Conservation (phyloP, 1,140 invertebrate species). For the Drosophila ananassae region DNA sequence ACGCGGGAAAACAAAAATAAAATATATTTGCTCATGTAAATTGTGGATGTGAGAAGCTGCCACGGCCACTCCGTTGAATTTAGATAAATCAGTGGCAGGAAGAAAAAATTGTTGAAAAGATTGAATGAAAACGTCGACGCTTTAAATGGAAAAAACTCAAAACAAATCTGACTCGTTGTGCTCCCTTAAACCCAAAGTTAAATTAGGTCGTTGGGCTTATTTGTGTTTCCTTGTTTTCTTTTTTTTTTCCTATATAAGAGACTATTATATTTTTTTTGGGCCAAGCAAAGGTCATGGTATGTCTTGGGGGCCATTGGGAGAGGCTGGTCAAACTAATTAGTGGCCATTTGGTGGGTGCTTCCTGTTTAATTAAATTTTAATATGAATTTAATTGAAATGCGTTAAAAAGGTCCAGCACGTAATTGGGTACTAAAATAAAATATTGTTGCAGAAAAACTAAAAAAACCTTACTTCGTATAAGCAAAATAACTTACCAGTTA, state of each 20-base stretch:
- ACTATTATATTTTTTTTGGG: conserved; percentile 34
- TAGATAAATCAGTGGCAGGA: conserved; percentile 41
- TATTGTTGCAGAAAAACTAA: not conserved
- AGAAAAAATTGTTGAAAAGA: conserved; percentile 55
- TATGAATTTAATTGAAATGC: conserved; percentile 68
- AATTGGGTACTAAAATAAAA: not conserved
- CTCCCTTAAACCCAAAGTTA: conserved; percentile 53
- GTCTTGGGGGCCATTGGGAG: conserved; percentile 12
- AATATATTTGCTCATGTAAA: conserved; percentile 25
- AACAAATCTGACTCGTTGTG: conserved; percentile 24
- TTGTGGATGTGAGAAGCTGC: conserved; percentile 22
- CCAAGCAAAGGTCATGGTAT: conserved; percentile 53
- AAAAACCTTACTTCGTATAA: not conserved
- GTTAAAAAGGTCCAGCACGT: not conserved
- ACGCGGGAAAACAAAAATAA: conserved; percentile 49
- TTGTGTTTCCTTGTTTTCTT: conserved; percentile 10
- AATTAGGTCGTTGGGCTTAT: conserved; percentile 63
- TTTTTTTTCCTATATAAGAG: conserved; percentile 44
- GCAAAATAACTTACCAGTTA: not conserved
- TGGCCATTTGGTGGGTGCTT: conserved; percentile 69
- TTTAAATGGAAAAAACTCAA: conserved; percentile 46
- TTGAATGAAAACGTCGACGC: conserved; percentile 69
- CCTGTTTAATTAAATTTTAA: conserved; percentile 75
- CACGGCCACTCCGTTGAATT: conserved; percentile 6
- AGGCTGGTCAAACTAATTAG: conserved; percentile 69